Conservation (phyloP, 64 coral and sea anemone species). For the Stichodactyla mertensii region DNA sequence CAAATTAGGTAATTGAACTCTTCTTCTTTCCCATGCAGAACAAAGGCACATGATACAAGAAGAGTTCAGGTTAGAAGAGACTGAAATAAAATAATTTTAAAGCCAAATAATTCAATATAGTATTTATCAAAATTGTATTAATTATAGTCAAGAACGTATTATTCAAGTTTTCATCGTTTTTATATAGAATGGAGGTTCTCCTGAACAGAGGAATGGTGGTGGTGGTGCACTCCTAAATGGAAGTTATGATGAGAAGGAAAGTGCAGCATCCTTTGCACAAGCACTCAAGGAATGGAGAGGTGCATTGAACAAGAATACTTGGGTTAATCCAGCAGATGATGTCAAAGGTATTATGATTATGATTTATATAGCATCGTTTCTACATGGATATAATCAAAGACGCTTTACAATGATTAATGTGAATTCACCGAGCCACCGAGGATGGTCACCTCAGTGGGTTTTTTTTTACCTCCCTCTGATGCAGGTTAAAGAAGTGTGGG, state of each 20-base stretch:
- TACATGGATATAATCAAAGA: too few relatives aligned
- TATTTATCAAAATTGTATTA: too few relatives aligned
- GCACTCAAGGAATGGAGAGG: slow-evolving; percentile 89
- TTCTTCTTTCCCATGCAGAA: background rate
- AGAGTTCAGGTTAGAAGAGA: background rate
- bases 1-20: too few relatives aligned
- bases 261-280: slow-evolving; percentile 85
- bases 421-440: too few relatives aligned
- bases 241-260: slow-evolving; percentile 87
- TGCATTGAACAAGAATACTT: slow-evolving; percentile 34
- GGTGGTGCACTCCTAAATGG: slow-evolving; percentile 51
- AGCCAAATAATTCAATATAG: too few relatives aligned
- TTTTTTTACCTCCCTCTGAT: too few relatives aligned
- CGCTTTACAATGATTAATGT: too few relatives aligned
- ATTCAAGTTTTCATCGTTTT: background rate
- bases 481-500: too few relatives aligned
- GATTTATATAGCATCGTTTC: too few relatives aligned
- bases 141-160: too few relatives aligned
- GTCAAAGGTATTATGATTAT: slow-evolving; percentile 15
- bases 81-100: too few relatives aligned
- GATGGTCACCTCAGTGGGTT: too few relatives aligned
- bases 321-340: slow-evolving; percentile 53
- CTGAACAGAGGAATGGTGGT: slow-evolving; percentile 15
- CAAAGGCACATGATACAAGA: background rate
- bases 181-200: slow-evolving; percentile 21